A percentile compares a stretch with the other conserved stretches of the same genome.
phyloP scores from a whole-genome alignment of 2,888 invertebrate species.

The Amphipoea lucens region DNA sequence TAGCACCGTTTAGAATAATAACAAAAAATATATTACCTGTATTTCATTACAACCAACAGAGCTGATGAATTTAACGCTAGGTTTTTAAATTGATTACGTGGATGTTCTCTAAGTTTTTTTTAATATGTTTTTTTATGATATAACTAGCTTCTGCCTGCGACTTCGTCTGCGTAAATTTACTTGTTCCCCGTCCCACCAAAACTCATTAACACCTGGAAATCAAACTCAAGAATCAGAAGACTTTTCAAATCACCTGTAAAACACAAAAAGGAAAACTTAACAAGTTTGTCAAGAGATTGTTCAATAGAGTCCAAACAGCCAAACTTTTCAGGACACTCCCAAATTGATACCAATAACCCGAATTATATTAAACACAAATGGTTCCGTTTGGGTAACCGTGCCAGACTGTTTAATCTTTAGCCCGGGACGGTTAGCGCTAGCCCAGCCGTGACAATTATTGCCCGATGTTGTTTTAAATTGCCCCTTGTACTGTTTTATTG shows the following conservation, averaged over 20 bases:
- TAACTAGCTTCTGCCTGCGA: too few species aligned
- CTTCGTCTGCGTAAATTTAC: too few species aligned
- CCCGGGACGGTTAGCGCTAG: constrained; percentile 47
- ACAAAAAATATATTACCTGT: constrained; percentile 22
- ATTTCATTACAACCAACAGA: constrained; percentile 17
- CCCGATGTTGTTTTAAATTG: constrained; percentile 53
- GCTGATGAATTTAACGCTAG: constrained; percentile 6
- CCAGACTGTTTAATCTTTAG: constrained; percentile 70
- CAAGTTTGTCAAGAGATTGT: neutral
- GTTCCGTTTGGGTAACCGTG: constrained; percentile 53
- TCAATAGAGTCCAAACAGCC: neutral
- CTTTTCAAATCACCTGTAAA: neutral
- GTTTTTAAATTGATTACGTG: neutral
- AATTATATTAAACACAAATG: constrained; percentile 54
- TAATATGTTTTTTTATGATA: too few species aligned
- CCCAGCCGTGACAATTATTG: constrained; percentile 56
- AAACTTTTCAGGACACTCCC: constrained; percentile 1
- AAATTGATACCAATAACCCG: constrained; percentile 40
- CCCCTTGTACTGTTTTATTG: constrained; percentile 44
- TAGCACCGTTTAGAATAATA: constrained; percentile 14
- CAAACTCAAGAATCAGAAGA: neutral
- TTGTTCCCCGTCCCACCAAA: neutral
- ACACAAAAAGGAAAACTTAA: neutral
- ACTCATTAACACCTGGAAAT: neutral
- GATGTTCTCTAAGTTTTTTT: neutral